Conservation (phyloP, 1,140 invertebrate genomes). For the Pissodes strobi region DNA sequence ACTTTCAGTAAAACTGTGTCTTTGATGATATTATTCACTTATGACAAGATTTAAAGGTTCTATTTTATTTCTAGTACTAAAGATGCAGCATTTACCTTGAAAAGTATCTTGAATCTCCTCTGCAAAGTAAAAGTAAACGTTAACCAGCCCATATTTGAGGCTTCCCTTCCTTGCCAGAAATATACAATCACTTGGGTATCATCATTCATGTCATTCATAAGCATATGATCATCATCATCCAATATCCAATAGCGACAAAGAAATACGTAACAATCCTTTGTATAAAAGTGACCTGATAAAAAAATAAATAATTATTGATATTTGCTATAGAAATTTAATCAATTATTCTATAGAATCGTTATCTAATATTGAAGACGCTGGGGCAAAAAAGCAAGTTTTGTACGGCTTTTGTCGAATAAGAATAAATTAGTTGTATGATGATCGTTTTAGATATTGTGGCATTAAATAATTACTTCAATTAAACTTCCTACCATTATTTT, state of each 20-base stretch:
- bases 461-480: too few relatives aligned
- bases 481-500: too few relatives aligned
- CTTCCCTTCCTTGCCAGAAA: conserved; percentile 98
- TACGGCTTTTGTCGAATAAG: neutral
- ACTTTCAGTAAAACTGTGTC: too few relatives aligned
- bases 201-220: conserved; percentile 64
- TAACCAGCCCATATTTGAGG: conserved; percentile 98
- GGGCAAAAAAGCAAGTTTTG: neutral
- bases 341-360: too few relatives aligned
- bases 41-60: too few relatives aligned
- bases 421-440: too few relatives aligned
- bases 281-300: conserved; percentile 79
- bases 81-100: conserved; percentile 59
- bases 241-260: conserved; percentile 94
- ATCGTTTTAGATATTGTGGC: too few relatives aligned
- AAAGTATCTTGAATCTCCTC: conserved; percentile 96
- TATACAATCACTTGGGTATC: conserved; percentile 97
- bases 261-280: conserved; percentile 97
- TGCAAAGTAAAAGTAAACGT: conserved; percentile 98
- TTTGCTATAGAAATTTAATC: too few relatives aligned
- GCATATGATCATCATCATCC: conserved; percentile 65
- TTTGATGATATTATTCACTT: too few relatives aligned
- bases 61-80: neutral
- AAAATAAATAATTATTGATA: too few relatives aligned
- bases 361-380: too few relatives aligned